A percentile compares a stretch with the other conserved stretches of the same genome.
Evolutionary conservation across 2,113 vertebrate species (phyloP).

Genomic region (Thinocorus orbignyianus): DNA sequence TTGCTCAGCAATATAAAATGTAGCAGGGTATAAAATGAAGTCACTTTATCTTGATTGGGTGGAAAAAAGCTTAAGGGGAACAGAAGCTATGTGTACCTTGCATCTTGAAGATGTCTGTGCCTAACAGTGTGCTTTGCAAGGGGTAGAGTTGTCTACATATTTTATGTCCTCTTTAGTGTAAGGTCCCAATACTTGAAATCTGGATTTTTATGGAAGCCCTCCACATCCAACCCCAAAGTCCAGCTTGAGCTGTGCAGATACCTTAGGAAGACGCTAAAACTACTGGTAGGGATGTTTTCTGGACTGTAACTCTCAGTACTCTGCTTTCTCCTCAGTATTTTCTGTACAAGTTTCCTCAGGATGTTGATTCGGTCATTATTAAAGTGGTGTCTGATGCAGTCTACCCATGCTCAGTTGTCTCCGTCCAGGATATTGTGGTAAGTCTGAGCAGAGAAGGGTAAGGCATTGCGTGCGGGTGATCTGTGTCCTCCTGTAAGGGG

Average conservation of each 20-base stretch:
- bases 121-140: not conserved
- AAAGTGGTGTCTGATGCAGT: constrained; percentile 73
- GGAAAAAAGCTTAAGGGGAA: not conserved
- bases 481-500: not conserved
- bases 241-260: not conserved
- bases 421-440: constrained; percentile 82
- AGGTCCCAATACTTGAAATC: not conserved
- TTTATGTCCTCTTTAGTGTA: not conserved
- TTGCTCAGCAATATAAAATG: not conserved
- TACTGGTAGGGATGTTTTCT: not conserved
- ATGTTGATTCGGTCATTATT: constrained; percentile 79
- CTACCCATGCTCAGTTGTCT: constrained; percentile 81
- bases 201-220: not conserved
- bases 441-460: constrained; percentile 7
- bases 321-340: constrained; percentile 76
- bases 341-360: constrained; percentile 80
- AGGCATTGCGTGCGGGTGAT: not conserved
- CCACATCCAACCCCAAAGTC: not conserved
- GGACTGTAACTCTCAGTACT: not conserved
- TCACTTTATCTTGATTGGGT: not conserved
- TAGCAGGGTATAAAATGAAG: not conserved
- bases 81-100: not conserved
- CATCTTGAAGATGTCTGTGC: not conserved
- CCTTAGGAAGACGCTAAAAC: not conserved
- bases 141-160: not conserved